A percentile compares a stretch with the other conserved stretches of the same genome.
Conservation (phyloP, 2,113 vertebrate species). For the Salvelinus namaycush region DNA sequence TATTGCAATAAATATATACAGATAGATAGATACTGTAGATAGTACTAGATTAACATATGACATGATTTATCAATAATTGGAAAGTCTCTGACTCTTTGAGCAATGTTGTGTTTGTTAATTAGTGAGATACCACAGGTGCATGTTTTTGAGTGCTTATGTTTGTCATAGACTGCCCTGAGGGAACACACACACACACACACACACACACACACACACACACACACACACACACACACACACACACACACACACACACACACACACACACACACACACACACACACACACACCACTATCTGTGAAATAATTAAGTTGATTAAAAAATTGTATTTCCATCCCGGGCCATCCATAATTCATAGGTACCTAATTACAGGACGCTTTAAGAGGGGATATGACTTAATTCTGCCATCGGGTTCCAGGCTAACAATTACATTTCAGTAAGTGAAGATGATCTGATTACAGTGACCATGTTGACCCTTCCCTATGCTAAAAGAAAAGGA, state of each 20-base stretch:
- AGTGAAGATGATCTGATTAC: slow-evolving; percentile 54
- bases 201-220: neutral
- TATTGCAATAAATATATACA: neutral
- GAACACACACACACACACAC: neutral
- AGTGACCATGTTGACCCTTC: slow-evolving; percentile 43
- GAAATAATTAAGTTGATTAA: slow-evolving; percentile 46
- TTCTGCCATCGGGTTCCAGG: slow-evolving; percentile 41
- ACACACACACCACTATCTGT: neutral
- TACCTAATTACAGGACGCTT: slow-evolving; percentile 53
- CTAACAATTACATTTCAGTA: slow-evolving; percentile 54
- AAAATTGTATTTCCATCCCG: slow-evolving; percentile 48
- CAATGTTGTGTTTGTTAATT: too few species aligned
- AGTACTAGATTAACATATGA: too few species aligned
- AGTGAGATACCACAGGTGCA: too few species aligned
- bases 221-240: neutral
- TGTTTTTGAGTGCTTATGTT: neutral
- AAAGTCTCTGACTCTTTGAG: too few species aligned
- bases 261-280: slow-evolving; percentile 8
- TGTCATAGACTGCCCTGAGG: neutral
- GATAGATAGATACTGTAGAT: neutral
- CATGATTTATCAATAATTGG: too few species aligned
- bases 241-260: neutral
- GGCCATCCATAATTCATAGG: slow-evolving; percentile 55
- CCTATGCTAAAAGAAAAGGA: neutral
- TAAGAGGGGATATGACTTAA: slow-evolving; percentile 45